Base-by-base conservation (phyloP, 2,888 invertebrate species). In the Eupithecia exiguata region DNA sequence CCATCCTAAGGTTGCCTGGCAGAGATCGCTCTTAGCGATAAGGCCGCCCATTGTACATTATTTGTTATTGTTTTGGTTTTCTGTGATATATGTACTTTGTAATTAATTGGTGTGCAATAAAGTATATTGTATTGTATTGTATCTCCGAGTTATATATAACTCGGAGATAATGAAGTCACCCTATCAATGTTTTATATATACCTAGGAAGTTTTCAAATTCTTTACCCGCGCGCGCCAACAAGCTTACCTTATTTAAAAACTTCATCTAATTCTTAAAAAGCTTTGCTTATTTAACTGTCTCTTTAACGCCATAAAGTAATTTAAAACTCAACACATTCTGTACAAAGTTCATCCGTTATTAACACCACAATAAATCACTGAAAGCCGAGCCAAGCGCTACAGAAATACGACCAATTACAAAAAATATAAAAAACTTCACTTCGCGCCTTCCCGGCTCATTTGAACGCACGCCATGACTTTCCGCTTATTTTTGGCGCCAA, bases 401-500 rank as follows among this genome's bases (percentile, higher is more conserved):
- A 79, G 77, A 80, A 77, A 80, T 84, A 76, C 75, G 82, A 84
- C 84, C 84, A 81, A 84, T 83, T 74, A 78, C 76, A 86, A 86
- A 87, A 84, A 80, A 82, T 72, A 77, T 84, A 84, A 87, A 87
- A 86, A 86, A 86, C 80, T 78, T 77, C 80, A 82, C 84, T 87
- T 91, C 85, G 86, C 92, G 90, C 92, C 92, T 92, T 87, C 84
- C 82, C 89, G 92, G 84, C 82, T 84, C 89, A 91, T 92, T 91
- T 90, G 87, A 88, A 82, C 80, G 80, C 85, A 87, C 87, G 91
- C 87, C 79, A 83, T 87, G 88, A 79, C 84, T 83, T 82, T 80
- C 77, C 78, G 76, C 69, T 66, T 88, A 89, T 89, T 89, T 90
- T 87, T 86, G 85, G 88, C 88, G 86, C 87, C 88, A 91, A 91